Conservation (phyloP, 1,140 invertebrate species). For the Formica selysi region DNA sequence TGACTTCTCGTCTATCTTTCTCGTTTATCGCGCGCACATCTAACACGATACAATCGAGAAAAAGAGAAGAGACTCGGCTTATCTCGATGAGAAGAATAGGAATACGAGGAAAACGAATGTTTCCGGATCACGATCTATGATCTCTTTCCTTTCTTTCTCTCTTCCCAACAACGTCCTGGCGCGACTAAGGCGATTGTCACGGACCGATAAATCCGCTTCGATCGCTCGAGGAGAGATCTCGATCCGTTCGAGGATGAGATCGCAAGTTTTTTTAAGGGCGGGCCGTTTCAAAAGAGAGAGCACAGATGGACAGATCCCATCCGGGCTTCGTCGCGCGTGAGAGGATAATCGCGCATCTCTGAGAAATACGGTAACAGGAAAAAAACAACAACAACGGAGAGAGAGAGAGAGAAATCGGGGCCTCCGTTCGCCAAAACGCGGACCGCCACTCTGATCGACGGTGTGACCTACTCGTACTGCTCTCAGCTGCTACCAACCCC, state of each 20-base stretch:
- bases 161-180: background rate
- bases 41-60: background rate
- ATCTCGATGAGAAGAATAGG: background rate
- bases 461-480: constrained; percentile 84
- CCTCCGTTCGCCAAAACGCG: constrained; percentile 77
- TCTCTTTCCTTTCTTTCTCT: background rate
- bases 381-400: background rate
- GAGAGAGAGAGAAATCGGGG: constrained; percentile 40
- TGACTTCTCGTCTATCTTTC: background rate
- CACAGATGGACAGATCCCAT: background rate
- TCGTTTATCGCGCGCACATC: constrained; percentile 4
- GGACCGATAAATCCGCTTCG: constrained; percentile 31
- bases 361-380: constrained; percentile 12
- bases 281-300: constrained; percentile 26
- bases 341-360: constrained; percentile 15
- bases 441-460: constrained; percentile 82
- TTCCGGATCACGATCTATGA: constrained; percentile 29
- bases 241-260: background rate
- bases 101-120: background rate
- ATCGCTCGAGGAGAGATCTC: constrained; percentile 20
- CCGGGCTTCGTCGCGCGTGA: constrained; percentile 11
- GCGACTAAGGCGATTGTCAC: constrained; percentile 3
- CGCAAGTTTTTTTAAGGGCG: background rate
- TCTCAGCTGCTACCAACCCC: constrained; percentile 84
- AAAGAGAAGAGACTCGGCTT: background rate